Conservation (phyloP, 2,113 vertebrate genomes). For the Xenus cinereus region DNA sequence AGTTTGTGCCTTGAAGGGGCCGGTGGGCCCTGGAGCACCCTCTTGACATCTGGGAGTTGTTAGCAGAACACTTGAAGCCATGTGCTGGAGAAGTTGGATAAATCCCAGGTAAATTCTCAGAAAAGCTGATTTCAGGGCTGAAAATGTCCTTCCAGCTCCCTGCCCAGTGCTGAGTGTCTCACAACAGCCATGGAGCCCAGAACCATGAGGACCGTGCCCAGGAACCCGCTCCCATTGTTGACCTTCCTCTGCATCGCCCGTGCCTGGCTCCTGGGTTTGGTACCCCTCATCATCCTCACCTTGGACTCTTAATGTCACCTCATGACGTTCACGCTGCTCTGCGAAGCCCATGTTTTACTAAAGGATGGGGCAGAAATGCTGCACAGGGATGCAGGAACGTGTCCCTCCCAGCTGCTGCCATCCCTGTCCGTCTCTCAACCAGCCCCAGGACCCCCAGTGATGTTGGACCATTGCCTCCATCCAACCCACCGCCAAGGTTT, state of each 20-base stretch:
- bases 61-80: not conserved
- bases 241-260: not conserved
- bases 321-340: not conserved
- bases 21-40: not conserved
- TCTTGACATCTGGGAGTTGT: not conserved
- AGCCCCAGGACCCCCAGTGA: not conserved
- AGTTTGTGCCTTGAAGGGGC: not conserved
- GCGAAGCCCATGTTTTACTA: fast-evolving
- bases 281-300: not conserved
- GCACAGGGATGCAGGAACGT: not conserved
- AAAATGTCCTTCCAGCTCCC: not conserved
- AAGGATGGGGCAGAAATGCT: not conserved
- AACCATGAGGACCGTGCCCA: not conserved
- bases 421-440: not conserved
- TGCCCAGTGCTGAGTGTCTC: not conserved
- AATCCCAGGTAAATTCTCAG: not conserved
- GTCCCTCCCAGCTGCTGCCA: not conserved
- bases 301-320: not conserved
- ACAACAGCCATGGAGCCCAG: not conserved
- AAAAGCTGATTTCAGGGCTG: not conserved
- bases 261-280: not conserved
- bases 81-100: not conserved
- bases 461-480: not conserved
- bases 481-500: not conserved
- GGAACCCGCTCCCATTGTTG: fast-evolving